phyloP scores from a whole-genome alignment of 2,113 vertebrate genomes.

The Henicopernis longicauda region DNA sequence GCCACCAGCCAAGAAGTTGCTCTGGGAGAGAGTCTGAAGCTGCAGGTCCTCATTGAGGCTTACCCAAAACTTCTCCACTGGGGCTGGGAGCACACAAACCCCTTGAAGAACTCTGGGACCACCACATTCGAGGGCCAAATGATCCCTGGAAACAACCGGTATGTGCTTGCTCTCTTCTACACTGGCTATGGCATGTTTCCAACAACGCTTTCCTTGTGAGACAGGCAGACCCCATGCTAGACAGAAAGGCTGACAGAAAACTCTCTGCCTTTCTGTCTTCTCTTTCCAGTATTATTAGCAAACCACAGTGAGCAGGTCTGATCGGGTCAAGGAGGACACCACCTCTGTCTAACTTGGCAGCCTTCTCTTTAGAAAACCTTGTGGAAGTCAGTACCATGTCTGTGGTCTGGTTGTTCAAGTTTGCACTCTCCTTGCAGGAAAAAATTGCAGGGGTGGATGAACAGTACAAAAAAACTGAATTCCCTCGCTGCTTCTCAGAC shows the following conservation, averaged over 20 bases:
- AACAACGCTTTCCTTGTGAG: neutral
- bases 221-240: neutral
- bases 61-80: conserved; percentile 78
- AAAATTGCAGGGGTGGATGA: neutral
- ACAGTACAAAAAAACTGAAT: neutral
- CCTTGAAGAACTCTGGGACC: neutral
- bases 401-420: neutral
- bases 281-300: neutral
- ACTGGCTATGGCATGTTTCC: neutral
- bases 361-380: neutral
- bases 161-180: neutral
- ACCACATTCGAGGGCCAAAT: neutral
- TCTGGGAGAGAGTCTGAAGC: conserved; percentile 75
- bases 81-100: conserved; percentile 72
- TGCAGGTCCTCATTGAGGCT: conserved; percentile 80
- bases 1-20: conserved; percentile 71
- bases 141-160: conserved; percentile 35
- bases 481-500: neutral
- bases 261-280: neutral
- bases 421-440: neutral
- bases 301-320: neutral
- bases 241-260: neutral
- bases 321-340: neutral
- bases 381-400: neutral
- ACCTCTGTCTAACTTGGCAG: neutral